Conservation (phyloP, 2,797 vertebrate genomes). For the Meda fulgida region DNA sequence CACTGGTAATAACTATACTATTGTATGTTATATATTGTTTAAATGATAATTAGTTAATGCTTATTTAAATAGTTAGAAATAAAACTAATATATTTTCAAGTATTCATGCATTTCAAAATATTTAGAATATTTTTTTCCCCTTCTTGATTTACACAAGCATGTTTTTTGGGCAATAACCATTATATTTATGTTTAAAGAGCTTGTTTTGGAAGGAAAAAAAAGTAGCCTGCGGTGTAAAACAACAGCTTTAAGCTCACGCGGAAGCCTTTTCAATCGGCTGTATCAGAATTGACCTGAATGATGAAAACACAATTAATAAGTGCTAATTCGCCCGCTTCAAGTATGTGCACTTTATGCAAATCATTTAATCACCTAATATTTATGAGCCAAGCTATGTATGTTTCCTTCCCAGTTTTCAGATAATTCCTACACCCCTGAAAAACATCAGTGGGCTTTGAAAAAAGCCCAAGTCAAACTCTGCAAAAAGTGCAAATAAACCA, state of each 20-base stretch:
- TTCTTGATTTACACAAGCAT: not conserved
- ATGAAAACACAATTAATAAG: not conserved
- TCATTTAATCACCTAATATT: not conserved
- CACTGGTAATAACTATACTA: not conserved
- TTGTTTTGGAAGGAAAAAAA: not conserved
- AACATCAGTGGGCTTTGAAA: constrained; percentile 8
- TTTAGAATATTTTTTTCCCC: no score
- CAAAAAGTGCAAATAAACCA: constrained; percentile 26
- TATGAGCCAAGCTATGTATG: not conserved
- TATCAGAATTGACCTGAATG: not conserved
- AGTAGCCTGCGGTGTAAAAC: not conserved
- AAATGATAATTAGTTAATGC: not conserved
- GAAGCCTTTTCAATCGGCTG: not conserved
- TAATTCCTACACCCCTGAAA: not conserved
- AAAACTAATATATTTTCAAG: not conserved
- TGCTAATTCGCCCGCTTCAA: not conserved
- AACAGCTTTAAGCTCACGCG: not conserved
- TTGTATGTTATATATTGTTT: not conserved
- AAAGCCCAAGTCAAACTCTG: constrained; percentile 1
- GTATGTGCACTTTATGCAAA: constrained; percentile 1
- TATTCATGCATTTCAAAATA: not conserved
- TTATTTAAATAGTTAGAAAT: not conserved
- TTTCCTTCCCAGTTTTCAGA: not conserved
- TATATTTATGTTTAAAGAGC: not conserved
- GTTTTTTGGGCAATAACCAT: no score